A percentile compares a stretch with the other conserved stretches of the same genome.
Evolutionary conservation across 2,113 vertebrate species (phyloP).

Genomic region (Gambusia holbrooki): DNA sequence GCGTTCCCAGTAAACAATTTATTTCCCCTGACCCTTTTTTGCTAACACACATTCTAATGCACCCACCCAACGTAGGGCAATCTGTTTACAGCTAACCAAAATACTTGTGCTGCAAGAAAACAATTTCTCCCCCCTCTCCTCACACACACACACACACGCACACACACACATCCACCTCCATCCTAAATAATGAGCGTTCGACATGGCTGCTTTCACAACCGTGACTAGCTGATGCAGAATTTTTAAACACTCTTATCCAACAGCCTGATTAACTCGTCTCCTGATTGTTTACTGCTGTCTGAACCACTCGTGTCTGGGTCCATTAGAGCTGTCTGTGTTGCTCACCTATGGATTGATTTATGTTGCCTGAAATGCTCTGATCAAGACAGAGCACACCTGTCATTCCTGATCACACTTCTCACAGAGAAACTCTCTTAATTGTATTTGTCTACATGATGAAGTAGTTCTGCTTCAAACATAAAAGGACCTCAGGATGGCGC

Average conservation of each 20-base stretch:
- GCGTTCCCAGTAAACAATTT: slow-evolving; percentile 59
- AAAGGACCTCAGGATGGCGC: slow-evolving; percentile 48
- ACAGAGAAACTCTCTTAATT: slow-evolving; percentile 61
- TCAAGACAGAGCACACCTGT: slow-evolving; percentile 69
- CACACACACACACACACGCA: slow-evolving; percentile 7
- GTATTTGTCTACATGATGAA: slow-evolving; percentile 73
- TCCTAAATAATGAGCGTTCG: slow-evolving; percentile 69
- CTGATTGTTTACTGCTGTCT: slow-evolving; percentile 74
- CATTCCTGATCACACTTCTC: slow-evolving; percentile 65
- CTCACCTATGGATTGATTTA: slow-evolving; percentile 70
- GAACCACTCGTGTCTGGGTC: slow-evolving; percentile 59
- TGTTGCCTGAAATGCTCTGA: slow-evolving; percentile 64
- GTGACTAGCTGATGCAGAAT: slow-evolving; percentile 64
- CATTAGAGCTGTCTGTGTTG: slow-evolving; percentile 59
- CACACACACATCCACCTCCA: slow-evolving; percentile 12
- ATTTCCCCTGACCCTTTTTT: slow-evolving; percentile 63
- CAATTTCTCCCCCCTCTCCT: slow-evolving; percentile 29
- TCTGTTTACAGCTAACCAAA: slow-evolving; percentile 32
- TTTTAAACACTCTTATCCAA: slow-evolving; percentile 65
- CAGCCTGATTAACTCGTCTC: slow-evolving; percentile 67
- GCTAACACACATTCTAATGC: slow-evolving; percentile 41
- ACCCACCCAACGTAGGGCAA: slow-evolving; percentile 24
- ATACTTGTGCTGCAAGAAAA: slow-evolving; percentile 38
- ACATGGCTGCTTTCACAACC: slow-evolving; percentile 57
- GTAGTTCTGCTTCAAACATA: slow-evolving; percentile 60